Percentiles rank a stretch among this genome's conserved stretches.
These are phyloP conservation scores for Typhlomys cinereus DNA, from an alignment of 2,113 vertebrate genomes.

Conservation along the genomic window DNA sequence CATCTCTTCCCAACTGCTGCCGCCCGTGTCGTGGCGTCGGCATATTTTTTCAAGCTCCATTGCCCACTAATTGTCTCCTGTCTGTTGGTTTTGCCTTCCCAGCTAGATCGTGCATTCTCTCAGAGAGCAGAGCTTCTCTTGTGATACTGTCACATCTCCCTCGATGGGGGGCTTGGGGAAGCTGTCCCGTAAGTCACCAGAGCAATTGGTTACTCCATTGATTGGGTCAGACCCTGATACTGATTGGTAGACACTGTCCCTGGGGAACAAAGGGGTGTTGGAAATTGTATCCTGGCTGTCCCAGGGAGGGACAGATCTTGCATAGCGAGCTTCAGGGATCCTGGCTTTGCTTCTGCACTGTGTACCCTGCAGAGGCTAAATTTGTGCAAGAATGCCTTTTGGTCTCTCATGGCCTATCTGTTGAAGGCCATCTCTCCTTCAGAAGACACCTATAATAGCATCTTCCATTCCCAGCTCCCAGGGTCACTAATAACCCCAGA, in stretches of 20 bases:
- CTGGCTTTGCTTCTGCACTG: background rate
- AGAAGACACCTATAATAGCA: fast-evolving
- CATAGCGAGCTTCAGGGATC: background rate
- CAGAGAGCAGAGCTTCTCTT: conserved; percentile 48
- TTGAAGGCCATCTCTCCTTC: background rate
- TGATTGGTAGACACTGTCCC: background rate
- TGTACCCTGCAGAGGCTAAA: too few relatives aligned
- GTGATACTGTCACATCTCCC: background rate
- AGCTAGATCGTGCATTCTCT: conserved; percentile 55
- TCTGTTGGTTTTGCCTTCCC: conserved; percentile 69
- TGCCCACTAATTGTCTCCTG: conserved; percentile 71
- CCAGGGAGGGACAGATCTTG: background rate
- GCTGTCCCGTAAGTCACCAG: background rate
- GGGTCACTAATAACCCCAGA: background rate
- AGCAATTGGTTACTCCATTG: background rate
- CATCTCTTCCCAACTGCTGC: background rate
- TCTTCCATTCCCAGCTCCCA: background rate
- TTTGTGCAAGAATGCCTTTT: too few relatives aligned
- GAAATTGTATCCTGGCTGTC: background rate
- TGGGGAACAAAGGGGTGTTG: background rate
- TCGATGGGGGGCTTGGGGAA: background rate
- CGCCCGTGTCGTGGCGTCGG: conserved; percentile 23
- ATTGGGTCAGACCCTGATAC: background rate
- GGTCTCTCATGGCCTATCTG: background rate
- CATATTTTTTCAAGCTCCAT: conserved; percentile 67